A percentile compares a stretch with the other conserved stretches of the same genome.
These are phyloP conservation scores for Aegypius monachus DNA, from an alignment of 2,113 vertebrate species.

Conservation along the genomic window DNA sequence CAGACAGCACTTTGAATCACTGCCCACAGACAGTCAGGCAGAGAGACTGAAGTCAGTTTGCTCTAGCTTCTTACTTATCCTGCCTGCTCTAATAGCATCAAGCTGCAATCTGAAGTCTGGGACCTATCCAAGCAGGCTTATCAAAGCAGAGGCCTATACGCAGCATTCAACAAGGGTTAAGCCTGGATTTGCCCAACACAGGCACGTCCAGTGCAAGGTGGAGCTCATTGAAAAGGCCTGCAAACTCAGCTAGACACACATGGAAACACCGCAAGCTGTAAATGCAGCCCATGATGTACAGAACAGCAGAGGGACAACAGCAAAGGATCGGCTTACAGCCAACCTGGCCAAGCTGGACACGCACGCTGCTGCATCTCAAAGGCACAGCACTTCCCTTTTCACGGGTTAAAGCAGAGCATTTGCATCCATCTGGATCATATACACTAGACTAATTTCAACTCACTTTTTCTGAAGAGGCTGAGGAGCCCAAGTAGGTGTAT, in stretches of 20 bases:
- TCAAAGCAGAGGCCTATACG: not conserved
- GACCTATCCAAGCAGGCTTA: not conserved
- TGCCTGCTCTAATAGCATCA: not conserved
- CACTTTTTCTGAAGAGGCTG: not conserved
- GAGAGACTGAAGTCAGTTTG: not conserved
- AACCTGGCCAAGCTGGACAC: not conserved
- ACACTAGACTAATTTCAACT: not conserved
- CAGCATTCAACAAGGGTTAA: not conserved
- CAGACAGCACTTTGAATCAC: not conserved
- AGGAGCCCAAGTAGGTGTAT: not conserved
- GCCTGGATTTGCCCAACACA: not conserved
- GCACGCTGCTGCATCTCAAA: not conserved
- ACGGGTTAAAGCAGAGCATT: not conserved
- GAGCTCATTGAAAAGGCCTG: not conserved
- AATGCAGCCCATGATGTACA: not conserved
- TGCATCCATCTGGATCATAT: not conserved
- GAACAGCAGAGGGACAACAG: not conserved
- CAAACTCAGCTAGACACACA: not conserved
- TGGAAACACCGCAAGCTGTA: accelerated
- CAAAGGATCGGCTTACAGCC: not conserved
- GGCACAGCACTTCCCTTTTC: not conserved
- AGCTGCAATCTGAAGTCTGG: not conserved
- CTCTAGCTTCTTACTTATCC: not conserved
- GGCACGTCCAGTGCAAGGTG: accelerated
- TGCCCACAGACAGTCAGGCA: not conserved